phyloP scores from a whole-genome alignment of 2,113 vertebrate species.

The Dryoscopus gambensis region DNA sequence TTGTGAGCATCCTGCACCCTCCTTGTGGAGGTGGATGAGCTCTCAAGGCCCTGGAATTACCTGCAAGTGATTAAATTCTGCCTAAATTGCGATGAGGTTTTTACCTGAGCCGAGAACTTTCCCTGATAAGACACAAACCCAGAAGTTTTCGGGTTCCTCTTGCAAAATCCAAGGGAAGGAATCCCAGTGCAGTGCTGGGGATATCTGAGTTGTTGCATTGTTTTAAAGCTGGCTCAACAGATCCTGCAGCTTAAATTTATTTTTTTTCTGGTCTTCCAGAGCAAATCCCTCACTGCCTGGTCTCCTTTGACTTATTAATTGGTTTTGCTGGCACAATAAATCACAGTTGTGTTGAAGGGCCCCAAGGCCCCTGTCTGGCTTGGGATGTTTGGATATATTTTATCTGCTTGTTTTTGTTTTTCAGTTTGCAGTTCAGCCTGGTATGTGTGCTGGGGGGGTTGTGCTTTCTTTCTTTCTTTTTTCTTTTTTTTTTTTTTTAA shows the following conservation, averaged over 20 bases:
- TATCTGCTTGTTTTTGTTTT: conserved; percentile 35
- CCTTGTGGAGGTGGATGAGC: not conserved
- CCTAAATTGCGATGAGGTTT: not conserved
- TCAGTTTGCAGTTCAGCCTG: not conserved
- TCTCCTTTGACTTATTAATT: conserved; percentile 42
- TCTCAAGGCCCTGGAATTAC: not conserved
- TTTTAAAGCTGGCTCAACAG: not conserved
- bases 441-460: not conserved
- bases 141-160: not conserved
- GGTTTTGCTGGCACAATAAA: conserved; percentile 38
- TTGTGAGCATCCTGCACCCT: not conserved
- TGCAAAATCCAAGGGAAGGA: not conserved
- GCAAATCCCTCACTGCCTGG: not conserved
- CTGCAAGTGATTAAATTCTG: not conserved
- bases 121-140: not conserved
- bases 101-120: not conserved
- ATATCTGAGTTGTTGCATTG: not conserved
- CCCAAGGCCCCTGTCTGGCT: not conserved
- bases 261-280: not conserved
- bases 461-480: not conserved
- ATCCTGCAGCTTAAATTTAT: not conserved
- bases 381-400: conserved; percentile 34
- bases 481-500: too few species aligned
- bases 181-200: not conserved
- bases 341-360: conserved; percentile 15